Evolutionary conservation across 2,888 invertebrate species (phyloP), one percentile per base, ranked within the genome.

Genomic region (Sialis lutaria): DNA sequence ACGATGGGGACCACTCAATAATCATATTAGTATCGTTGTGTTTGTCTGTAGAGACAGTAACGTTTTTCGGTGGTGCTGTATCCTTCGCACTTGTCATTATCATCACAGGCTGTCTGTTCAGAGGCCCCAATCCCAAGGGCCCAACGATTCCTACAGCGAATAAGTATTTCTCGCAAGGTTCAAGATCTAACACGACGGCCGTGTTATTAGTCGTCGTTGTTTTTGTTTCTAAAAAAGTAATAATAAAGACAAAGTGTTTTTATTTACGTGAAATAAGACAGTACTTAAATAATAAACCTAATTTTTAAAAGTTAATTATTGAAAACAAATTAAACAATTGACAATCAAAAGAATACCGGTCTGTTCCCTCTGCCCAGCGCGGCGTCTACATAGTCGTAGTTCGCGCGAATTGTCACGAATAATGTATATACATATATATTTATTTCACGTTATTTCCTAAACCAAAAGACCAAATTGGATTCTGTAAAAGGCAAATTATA

Each of bases 91-190:
- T 68, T 0, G 85, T 86, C 33, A 70, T 60, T 4, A 79, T 65
- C 40, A 65, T 67, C 0, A 64, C 57, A 0, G 74, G 69, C 33
- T 64, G 64, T 33, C 67, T 65, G 0, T 69, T 66, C 40, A 85
- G 62, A 1, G 82, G 84, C 6, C 81, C 80, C n/a, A 69, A 62
- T 1, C 84, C 84, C 33, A 68, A 60, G 0, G 80, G 77, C 1
- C 72, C 74, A 8, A 79, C 60, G 2, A 81, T 62, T 1, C 80
- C 82, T 5, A 86, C 78, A 5, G 75, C 73, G 59, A 88, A 79
- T 46, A 79, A 62, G 60, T 88, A 88, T 1, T 69, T 72, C 58
- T 83, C 81, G 54, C 89, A 90, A 1, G 84, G 74, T 52, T 79
- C 73, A 52, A 89, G 60, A 40, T 76, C 68, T 5, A 69, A 67